Conservation (phyloP, 2,888 invertebrate species). For the Stegana nigrithorax region DNA sequence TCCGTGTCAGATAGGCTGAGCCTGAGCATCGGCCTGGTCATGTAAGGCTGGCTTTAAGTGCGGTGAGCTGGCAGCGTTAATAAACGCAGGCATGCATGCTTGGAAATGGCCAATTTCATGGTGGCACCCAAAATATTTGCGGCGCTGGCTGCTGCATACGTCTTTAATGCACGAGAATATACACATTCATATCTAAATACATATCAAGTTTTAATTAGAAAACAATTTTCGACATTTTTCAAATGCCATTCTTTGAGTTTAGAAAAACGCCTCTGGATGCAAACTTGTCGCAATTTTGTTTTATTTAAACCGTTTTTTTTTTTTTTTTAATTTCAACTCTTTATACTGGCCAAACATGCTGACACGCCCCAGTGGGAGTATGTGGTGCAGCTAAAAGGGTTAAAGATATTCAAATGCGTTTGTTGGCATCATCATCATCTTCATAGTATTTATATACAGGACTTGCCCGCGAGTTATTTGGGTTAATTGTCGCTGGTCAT, state of each 20-base stretch:
- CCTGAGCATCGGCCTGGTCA: no score
- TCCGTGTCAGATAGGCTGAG: not conserved
- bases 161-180: no score
- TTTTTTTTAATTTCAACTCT: no score
- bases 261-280: not conserved
- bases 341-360: not conserved
- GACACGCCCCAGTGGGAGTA: not conserved
- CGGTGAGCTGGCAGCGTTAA: not conserved
- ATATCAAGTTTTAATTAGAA: slow-evolving; percentile 47
- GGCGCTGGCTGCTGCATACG: slow-evolving; percentile 14
- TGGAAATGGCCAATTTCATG: slow-evolving; percentile 46
- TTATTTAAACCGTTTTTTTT: not conserved
- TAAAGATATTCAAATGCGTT: slow-evolving; percentile 9
- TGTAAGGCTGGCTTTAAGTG: no score
- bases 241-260: not conserved
- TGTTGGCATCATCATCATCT: not conserved
- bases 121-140: slow-evolving; percentile 7
- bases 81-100: slow-evolving; percentile 39
- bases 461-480: slow-evolving; percentile 11
- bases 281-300: not conserved
- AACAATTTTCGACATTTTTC: slow-evolving; percentile 32
- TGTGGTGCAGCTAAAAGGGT: not conserved
- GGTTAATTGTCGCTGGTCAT: not conserved
- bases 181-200: slow-evolving; percentile 31
- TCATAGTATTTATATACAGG: not conserved